phyloP scores from a whole-genome alignment of 2,888 invertebrate genomes.

The Asteroscopus sphinx region DNA sequence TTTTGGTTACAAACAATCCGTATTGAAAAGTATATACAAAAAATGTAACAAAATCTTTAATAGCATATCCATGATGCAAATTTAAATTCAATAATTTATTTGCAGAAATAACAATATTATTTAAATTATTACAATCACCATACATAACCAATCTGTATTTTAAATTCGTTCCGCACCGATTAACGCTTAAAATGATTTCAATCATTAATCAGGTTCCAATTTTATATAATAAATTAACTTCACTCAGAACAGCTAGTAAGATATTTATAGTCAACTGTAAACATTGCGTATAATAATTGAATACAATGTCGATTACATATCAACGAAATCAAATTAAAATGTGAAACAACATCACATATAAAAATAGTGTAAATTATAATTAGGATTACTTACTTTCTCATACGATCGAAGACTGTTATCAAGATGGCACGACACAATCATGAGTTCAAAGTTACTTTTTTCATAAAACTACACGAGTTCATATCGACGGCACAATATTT shows the following conservation, averaged over 20 bases:
- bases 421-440: slow-evolving; percentile 79
- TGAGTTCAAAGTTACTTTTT: slow-evolving; percentile 72
- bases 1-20: background rate
- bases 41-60: too few species aligned
- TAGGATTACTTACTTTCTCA: slow-evolving; percentile 79
- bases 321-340: background rate
- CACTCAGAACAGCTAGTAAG: background rate
- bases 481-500: slow-evolving; percentile 63
- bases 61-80: background rate
- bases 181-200: slow-evolving; percentile 11
- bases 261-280: too few species aligned
- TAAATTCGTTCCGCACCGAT: slow-evolving; percentile 26
- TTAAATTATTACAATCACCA: slow-evolving; percentile 7
- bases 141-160: slow-evolving; percentile 12
- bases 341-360: background rate
- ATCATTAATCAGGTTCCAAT: slow-evolving; percentile 2
- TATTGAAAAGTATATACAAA: background rate
- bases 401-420: slow-evolving; percentile 73
- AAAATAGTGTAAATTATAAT: slow-evolving; percentile 5
- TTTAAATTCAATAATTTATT: background rate
- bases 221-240: background rate
- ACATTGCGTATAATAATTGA: too few species aligned
- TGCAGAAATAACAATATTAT: slow-evolving; percentile 10
- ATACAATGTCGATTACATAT: too few species aligned
- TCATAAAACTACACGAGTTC: slow-evolving; percentile 65